phyloP scores from a whole-genome alignment of 2,113 vertebrate genomes.

The Rhinopomastus cyanomelas region DNA sequence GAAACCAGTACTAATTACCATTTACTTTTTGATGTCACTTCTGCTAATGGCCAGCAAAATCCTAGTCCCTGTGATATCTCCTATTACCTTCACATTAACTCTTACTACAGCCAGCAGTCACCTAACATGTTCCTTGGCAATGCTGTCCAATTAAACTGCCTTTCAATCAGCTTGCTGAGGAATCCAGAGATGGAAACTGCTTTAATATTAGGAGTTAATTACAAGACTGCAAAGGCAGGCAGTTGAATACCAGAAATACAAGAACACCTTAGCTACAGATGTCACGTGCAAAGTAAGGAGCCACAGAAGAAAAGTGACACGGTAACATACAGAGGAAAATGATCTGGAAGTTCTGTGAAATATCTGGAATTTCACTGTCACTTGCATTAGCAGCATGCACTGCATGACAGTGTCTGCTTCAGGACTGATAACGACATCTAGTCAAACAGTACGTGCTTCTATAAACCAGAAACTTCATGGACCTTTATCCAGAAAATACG shows the following conservation, averaged over 20 bases:
- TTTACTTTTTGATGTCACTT: slow-evolving; percentile 56
- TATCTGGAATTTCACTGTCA: background rate
- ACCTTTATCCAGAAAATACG: background rate
- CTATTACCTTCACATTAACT: slow-evolving; percentile 42
- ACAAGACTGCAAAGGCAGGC: slow-evolving; percentile 3
- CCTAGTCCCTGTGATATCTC: slow-evolving; percentile 50
- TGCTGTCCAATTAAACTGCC: slow-evolving; percentile 34
- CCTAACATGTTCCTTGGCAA: slow-evolving; percentile 44
- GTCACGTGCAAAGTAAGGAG: background rate
- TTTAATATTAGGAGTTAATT: slow-evolving; percentile 59
- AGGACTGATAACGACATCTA: background rate
- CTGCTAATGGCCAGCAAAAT: slow-evolving; percentile 55
- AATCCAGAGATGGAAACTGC: slow-evolving; percentile 18
- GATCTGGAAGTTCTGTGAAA: background rate
- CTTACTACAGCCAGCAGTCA: slow-evolving; percentile 27
- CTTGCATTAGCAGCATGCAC: background rate
- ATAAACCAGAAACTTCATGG: background rate
- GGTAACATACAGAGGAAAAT: background rate
- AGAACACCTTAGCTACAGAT: background rate
- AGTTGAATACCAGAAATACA: slow-evolving; percentile 25
- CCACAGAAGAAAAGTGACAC: background rate
- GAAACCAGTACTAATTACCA: slow-evolving; percentile 50
- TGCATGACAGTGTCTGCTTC: background rate
- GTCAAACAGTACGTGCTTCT: background rate
- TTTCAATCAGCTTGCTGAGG: slow-evolving; percentile 42